Percentiles rank a stretch among this genome's conserved stretches.
Evolutionary conservation across 2,113 vertebrate genomes (phyloP).

Genomic region (Burhinus bistriatus): DNA sequence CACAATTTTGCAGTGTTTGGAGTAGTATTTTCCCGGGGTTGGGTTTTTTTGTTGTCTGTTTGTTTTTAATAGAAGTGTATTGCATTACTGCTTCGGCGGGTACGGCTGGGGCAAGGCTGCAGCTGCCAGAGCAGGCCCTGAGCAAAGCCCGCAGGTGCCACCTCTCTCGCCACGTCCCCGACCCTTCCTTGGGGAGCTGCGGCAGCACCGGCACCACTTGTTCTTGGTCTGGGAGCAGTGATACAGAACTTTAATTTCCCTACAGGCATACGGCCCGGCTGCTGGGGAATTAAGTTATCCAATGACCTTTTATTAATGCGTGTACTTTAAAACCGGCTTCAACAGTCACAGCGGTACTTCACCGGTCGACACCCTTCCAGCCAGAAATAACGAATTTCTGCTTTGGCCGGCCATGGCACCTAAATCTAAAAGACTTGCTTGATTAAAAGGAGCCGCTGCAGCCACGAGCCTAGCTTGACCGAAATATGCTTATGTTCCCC

Average conservation of each 20-base stretch:
- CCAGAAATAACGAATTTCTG: background rate
- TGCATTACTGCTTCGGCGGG: background rate
- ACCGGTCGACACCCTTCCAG: background rate
- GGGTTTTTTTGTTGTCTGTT: background rate
- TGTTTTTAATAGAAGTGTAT: rapidly evolving
- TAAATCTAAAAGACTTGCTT: no score
- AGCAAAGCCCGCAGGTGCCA: background rate
- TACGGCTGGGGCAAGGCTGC: rapidly evolving
- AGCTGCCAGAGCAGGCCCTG: background rate
- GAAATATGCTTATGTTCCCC: rapidly evolving
- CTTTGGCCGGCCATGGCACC: rapidly evolving
- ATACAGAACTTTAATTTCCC: background rate
- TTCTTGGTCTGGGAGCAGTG: background rate
- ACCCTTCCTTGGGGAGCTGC: background rate
- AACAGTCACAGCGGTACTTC: background rate
- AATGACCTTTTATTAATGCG: background rate
- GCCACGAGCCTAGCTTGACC: background rate
- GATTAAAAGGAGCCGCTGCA: background rate
- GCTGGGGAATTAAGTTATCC: background rate
- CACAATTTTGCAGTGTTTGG: background rate
- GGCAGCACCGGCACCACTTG: background rate
- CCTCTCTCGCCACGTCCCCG: rapidly evolving
- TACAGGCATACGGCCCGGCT: background rate
- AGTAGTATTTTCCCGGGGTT: background rate
- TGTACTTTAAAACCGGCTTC: background rate